phyloP scores from a whole-genome alignment of 2,797 vertebrate genomes.

The Sebastolobus alascanus region DNA sequence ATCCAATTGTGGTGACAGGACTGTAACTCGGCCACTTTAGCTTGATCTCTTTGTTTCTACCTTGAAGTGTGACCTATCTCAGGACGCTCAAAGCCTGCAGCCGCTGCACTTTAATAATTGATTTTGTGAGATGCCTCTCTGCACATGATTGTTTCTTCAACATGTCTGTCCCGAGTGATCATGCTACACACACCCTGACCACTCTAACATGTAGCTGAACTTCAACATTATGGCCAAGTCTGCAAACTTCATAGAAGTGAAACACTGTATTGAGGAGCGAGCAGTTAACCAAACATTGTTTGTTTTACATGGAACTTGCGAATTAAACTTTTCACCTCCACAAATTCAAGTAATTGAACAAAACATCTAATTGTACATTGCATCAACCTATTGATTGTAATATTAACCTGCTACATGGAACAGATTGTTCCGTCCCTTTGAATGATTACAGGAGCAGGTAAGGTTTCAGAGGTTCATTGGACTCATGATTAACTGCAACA shows the following conservation, averaged over 20 bases:
- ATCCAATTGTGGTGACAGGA: slow-evolving; percentile 28
- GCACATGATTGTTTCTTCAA: slow-evolving; percentile 10
- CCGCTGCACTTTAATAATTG: background rate
- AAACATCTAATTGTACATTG: slow-evolving; percentile 21
- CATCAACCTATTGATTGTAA: slow-evolving; percentile 30
- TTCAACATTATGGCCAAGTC: background rate
- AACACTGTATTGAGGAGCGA: background rate
- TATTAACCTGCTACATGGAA: slow-evolving; percentile 49
- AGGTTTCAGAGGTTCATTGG: slow-evolving; percentile 41
- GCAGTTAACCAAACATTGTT: background rate
- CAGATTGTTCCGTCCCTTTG: slow-evolving; percentile 22
- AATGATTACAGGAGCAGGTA: slow-evolving; percentile 34
- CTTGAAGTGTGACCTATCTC: slow-evolving; percentile 7
- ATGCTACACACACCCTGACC: background rate
- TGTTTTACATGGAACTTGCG: background rate
- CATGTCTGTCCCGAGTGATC: background rate
- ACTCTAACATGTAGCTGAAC: background rate
- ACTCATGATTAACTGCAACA: slow-evolving; percentile 47
- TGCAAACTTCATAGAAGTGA: background rate
- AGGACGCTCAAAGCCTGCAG: background rate
- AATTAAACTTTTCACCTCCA: slow-evolving; percentile 1
- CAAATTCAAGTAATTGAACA: slow-evolving; percentile 3
- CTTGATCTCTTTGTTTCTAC: slow-evolving; percentile 19
- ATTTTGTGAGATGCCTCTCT: slow-evolving; percentile 12
- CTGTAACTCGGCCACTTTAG: slow-evolving; percentile 19